These are phyloP conservation scores for Chelonus formosanus DNA, from an alignment of 2,888 invertebrate species.

Conservation along the genomic window DNA sequence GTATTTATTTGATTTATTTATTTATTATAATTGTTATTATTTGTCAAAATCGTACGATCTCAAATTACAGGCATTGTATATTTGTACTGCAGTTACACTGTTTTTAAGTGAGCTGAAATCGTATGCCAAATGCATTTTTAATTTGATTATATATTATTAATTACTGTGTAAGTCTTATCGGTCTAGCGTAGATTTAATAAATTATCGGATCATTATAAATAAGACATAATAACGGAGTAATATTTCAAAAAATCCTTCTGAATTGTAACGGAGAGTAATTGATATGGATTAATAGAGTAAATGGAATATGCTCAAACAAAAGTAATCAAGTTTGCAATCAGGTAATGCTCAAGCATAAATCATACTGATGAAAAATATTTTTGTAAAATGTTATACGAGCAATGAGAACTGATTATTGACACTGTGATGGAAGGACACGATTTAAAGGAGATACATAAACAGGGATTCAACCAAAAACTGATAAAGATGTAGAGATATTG, in stretches of 20 bases:
- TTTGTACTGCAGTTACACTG: no score
- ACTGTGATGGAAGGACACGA: no score
- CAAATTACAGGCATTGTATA: no score
- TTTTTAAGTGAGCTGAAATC: background rate
- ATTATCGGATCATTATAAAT: conserved; percentile 32
- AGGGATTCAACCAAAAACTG: conserved; percentile 1
- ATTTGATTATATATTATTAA: conserved; percentile 51
- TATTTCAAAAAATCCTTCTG: background rate
- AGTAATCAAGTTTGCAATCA: conserved; percentile 4
- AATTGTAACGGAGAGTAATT: conserved; percentile 6
- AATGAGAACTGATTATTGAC: no score
- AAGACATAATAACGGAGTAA: background rate
- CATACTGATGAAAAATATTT: no score
- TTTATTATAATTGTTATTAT: no score
- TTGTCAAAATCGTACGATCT: no score
- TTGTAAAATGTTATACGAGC: no score
- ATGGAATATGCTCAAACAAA: conserved; percentile 3
- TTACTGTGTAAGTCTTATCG: conserved; percentile 9
- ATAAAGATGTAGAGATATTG: conserved; percentile 39
- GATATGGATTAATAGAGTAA: background rate
- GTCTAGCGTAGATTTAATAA: conserved; percentile 15
- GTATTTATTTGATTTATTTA: no score
- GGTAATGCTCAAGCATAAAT: background rate
- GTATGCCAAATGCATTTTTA: conserved; percentile 59
- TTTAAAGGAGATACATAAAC: background rate